Evolutionary conservation across 2,888 invertebrate species (phyloP).

Genomic region (Gandaritis pyraliata): DNA sequence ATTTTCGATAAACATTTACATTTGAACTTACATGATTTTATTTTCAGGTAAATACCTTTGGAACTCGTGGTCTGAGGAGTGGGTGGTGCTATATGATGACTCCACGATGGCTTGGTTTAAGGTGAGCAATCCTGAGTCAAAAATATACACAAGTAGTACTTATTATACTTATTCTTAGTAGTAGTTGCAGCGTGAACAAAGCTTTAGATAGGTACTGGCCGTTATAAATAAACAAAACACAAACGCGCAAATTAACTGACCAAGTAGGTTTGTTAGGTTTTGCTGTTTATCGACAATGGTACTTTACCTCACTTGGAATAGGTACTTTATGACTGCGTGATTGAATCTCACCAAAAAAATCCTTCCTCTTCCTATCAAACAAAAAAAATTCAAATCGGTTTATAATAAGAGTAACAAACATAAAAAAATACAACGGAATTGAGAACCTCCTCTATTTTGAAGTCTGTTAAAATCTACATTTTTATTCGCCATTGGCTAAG

Average conservation of each 20-base stretch:
- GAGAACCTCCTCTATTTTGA: no score
- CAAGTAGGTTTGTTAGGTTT: conserved; percentile 42
- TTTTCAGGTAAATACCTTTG: conserved; percentile 90
- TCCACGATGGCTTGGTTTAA: conserved; percentile 95
- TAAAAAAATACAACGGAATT: no score
- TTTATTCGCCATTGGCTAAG: no score
- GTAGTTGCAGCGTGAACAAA: neutral
- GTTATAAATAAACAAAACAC: neutral
- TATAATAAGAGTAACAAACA: no score
- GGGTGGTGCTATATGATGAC: conserved; percentile 93
- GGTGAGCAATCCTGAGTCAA: conserved; percentile 60
- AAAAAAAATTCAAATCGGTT: no score
- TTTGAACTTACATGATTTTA: conserved; percentile 17
- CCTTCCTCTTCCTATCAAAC: no score
- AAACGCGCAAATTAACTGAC: conserved; percentile 42
- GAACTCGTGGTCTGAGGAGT: conserved; percentile 93
- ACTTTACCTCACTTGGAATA: conserved; percentile 46
- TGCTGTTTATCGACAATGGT: conserved; percentile 44
- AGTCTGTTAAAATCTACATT: no score
- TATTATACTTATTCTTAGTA: no score
- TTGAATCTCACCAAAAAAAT: no score
- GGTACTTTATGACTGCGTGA: conserved; percentile 48
- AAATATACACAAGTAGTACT: no score
- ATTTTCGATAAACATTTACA: neutral
- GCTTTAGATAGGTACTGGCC: neutral